Base-by-base conservation (phyloP, 2,113 vertebrate genomes). In the Gallinago jamesoni region DNA sequence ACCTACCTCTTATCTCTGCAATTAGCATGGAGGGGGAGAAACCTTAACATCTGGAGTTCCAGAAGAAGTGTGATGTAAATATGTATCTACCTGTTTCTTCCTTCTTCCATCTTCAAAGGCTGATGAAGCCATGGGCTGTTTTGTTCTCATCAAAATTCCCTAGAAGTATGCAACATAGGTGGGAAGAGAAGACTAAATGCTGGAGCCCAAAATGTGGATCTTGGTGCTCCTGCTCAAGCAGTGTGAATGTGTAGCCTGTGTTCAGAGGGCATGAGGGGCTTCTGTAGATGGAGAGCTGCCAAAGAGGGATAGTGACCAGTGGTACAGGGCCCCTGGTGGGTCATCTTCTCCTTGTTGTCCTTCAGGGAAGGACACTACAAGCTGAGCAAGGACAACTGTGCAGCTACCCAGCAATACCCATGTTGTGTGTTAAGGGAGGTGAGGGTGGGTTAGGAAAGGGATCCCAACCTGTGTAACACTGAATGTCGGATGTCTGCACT, bases 381-480 rank as follows among this genome's bases (percentile, higher is more conserved):
- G 30, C 0, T 52, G 73, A 43, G 50, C 20, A 70, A 55, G 14
- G 22, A 72, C 27, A 91, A 39, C 6, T 0, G 1, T 63, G 41
- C 7, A 57, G 55, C 43, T 48, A 5, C 33, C 9, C 45, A 68
- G 27, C 16, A 66, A 12, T 35, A 56, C 10, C 14, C 43, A 62
- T 0, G 0, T 10, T 35, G 20, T 24, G 9, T 20, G 3, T 52
- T 64, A 48, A 35, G 22, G 41, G 35, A 68, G 20, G 11, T 21
- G 69, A 87, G 28, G 21, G 14, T 7, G 8, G 27, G 7, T 52
- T 77, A 77, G 67, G 47, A 90, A 83, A 79, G 35, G 19, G 27
- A n/a, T 79, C 22, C 10, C 27, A 64, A 25, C 4, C 12, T 0
- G 0, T 28, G 12, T 31, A 33, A 30, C 0, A 0, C 59, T 43